Percentiles rank a stretch among this genome's conserved stretches.
These are phyloP conservation scores for Leptura quadrifasciata DNA, from an alignment of 2,888 invertebrate genomes.

Conservation along the genomic window DNA sequence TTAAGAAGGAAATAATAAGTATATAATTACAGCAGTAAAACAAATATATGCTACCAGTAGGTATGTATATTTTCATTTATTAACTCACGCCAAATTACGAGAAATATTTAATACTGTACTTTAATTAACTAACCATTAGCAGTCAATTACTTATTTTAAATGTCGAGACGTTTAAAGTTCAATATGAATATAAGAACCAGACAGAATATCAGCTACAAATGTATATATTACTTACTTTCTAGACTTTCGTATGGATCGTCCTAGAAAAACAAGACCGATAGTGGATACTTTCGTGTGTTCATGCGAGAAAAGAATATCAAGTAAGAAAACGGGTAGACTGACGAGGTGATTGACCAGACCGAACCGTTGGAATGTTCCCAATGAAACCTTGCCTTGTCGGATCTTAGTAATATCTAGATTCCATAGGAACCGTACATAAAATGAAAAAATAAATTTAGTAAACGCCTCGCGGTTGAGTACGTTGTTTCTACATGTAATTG, in stretches of 20 bases:
- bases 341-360: slow-evolving; percentile 45
- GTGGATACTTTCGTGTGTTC: slow-evolving; percentile 27
- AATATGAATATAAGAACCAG: neutral
- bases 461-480: neutral
- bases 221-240: slow-evolving; percentile 16
- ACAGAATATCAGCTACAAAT: neutral
- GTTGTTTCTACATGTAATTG: neutral
- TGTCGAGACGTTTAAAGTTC: neutral
- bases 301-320: slow-evolving; percentile 41
- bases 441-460: neutral
- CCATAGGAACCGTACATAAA: slow-evolving; percentile 2
- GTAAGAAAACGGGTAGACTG: slow-evolving; percentile 42
- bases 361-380: slow-evolving; percentile 41
- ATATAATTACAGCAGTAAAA: too few species aligned
- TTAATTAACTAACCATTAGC: neutral
- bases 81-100: too few species aligned
- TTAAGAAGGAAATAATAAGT: too few species aligned
- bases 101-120: neutral
- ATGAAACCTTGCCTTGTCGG: slow-evolving; percentile 15
- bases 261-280: slow-evolving; percentile 26
- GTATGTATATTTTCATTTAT: too few species aligned
- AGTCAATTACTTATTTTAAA: neutral
- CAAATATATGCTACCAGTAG: too few species aligned
- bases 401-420: slow-evolving; percentile 22
- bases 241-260: slow-evolving; percentile 26